Base-by-base conservation (phyloP, 2,888 invertebrate species). In the Phorcus lineatus region DNA sequence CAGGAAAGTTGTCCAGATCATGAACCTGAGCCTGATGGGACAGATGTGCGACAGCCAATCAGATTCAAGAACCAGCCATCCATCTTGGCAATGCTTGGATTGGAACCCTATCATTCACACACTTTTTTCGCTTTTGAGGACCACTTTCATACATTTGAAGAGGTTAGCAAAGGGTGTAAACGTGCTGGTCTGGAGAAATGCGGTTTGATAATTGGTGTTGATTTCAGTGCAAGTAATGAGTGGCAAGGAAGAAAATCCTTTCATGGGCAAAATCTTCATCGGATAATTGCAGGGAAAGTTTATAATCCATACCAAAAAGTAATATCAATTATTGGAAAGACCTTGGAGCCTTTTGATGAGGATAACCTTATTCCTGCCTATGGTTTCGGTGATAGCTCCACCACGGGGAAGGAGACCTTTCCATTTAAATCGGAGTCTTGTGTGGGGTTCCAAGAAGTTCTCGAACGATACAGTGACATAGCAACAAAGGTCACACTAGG, bases 201-300 rank as follows among this genome's bases (percentile, higher is more conserved):
- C 83, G 92, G 94, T 80, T 88, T 94, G n/a, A 94, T 94, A n/a
- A 92, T 94, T 77, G 94, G 94, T 0, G 92, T 94, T 55, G 94
- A 94, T 88, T 94, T 94, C 89, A 94, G 94, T 9, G 94, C 94
- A 11, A 93, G 93, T 84, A 94, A 94, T 86, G 94, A 94, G 85
- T 94, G 94, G 92, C 94, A 94, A 86, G 94, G 94, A 36, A 88
- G 94, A 74, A 93, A 93, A 81, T 94, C 93, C 11, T 94, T 94
- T 86, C 89, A 87, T 54, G 93, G 94, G 22, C 89, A 92, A 47
- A 92, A 92, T 76, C 89, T 94, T 40, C 92, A 94, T 86, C 90
- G 92, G 79, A 85, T 94, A 3, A 81, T 88, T 53, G 90, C 91
- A 7, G 88, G 89, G 53, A 91, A 91, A 79, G 85, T 91, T 3